A percentile compares a stretch with the other conserved stretches of the same genome.
Evolutionary conservation across 2,113 vertebrate genomes (phyloP).

Genomic region (Pedionomus torquatus): DNA sequence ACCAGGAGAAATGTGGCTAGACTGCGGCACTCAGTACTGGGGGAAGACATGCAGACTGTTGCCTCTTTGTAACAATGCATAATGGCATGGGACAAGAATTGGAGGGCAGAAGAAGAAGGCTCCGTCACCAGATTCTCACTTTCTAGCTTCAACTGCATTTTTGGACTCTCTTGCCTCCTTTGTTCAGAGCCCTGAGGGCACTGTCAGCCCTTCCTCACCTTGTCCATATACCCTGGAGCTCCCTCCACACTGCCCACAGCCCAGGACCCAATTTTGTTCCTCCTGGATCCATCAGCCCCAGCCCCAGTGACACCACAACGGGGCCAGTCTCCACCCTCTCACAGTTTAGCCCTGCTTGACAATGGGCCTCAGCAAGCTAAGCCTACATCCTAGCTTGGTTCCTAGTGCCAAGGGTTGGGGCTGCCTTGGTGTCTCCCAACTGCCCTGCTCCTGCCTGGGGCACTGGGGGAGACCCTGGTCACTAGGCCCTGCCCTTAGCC

Average conservation of each 20-base stretch:
- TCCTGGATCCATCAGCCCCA: neutral
- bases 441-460: neutral
- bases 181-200: neutral
- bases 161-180: neutral
- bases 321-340: neutral
- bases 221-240: neutral
- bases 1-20: neutral
- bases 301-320: neutral
- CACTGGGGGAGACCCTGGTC: neutral
- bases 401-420: accelerated
- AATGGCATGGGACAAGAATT: accelerated
- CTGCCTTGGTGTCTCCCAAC: neutral
- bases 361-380: neutral
- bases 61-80: neutral
- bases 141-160: neutral
- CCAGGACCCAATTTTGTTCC: neutral
- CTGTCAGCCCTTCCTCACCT: neutral
- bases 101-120: neutral
- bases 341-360: accelerated
- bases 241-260: accelerated
- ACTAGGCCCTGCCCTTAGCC: neutral
- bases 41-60: neutral
- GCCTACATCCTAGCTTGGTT: neutral
- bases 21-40: neutral
- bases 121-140: neutral